phyloP scores from a whole-genome alignment of 2,888 invertebrate species.

The Leptothorax acervorum region DNA sequence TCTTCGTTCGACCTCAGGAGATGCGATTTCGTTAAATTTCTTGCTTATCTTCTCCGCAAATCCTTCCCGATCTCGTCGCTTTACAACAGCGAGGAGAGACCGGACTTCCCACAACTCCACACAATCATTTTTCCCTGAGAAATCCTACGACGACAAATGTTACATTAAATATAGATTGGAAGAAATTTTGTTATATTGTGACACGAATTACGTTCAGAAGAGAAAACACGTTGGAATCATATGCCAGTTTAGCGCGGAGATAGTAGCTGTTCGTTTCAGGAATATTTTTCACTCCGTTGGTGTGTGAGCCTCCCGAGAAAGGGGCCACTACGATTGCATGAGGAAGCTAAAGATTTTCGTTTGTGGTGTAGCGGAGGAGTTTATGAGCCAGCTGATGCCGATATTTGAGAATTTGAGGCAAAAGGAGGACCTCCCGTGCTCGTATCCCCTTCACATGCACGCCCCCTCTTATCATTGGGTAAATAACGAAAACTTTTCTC shows the following conservation, averaged over 20 bases:
- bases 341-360: constrained; percentile 68
- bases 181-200: constrained; percentile 7
- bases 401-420: constrained; percentile 97
- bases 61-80: not conserved
- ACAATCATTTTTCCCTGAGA: not conserved
- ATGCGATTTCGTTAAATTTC: constrained; percentile 79
- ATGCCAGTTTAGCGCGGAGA: constrained; percentile 27
- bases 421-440: constrained; percentile 96
- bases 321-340: constrained; percentile 23
- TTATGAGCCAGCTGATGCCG: constrained; percentile 97
- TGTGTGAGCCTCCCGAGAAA: not conserved
- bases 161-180: constrained; percentile 2
- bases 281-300: constrained; percentile 19
- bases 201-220: not conserved
- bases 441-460: constrained; percentile 95
- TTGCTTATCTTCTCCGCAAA: constrained; percentile 32
- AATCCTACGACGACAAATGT: not conserved
- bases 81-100: not conserved
- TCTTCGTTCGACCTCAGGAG: constrained; percentile 81
- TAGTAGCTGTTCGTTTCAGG: constrained; percentile 31
- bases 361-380: constrained; percentile 93
- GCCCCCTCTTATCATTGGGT: constrained; percentile 92
- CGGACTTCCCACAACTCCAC: constrained; percentile 8
- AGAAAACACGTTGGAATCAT: not conserved
- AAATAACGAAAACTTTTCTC: constrained; percentile 85